Evolutionary conservation across 2,797 vertebrate genomes (phyloP), one percentile per base, ranked within the genome.

Genomic region (Emydoidea blandingii): DNA sequence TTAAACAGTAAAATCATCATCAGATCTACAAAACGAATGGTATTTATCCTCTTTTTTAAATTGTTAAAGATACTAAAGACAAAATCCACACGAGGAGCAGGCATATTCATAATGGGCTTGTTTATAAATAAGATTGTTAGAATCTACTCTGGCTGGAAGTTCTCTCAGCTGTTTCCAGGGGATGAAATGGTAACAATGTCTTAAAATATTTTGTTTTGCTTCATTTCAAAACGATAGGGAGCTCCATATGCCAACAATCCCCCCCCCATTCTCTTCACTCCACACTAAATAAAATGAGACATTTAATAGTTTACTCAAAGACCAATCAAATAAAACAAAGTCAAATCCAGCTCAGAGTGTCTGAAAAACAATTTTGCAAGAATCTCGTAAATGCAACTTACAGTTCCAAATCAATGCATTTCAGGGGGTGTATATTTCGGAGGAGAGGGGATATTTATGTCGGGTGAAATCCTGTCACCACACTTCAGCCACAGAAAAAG

Each of bases 151-250:
- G 90, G 37, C 53, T 53, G 15, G 31, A 47, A 94, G n/a, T 2
- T n/a, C 49, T 72, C 21, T 87, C 6, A 3, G 2, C 81, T 78
- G 41, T 78, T 92, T 82, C 25, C 3, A 2, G 6, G 9, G 31
- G 41, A 78, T 78, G 27, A 31, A 78, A 49, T 8, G 25, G 74
- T 78, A 78, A 5, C 25, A 72, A 72, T n/a, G 18, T 57, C 18
- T n/a, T 83, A 49, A 85, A 82, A 85, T 6, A 41, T 29, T 83
- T 83, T 9, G 53, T 37, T 54, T 0, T 0, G 1, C 5, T 88
- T 93, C 2, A 25, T 81, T 89, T 88, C 78, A 25, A 79, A 95
- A 95, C 27, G 83, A 88, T 81, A 41, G 83, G 91, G 21, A 6
- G 21, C 41, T 11, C 6, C 4, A 10, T 5, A 0, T 6, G 50